Base-by-base conservation (phyloP, 2,888 invertebrate genomes). In the Lithophane leautieri region DNA sequence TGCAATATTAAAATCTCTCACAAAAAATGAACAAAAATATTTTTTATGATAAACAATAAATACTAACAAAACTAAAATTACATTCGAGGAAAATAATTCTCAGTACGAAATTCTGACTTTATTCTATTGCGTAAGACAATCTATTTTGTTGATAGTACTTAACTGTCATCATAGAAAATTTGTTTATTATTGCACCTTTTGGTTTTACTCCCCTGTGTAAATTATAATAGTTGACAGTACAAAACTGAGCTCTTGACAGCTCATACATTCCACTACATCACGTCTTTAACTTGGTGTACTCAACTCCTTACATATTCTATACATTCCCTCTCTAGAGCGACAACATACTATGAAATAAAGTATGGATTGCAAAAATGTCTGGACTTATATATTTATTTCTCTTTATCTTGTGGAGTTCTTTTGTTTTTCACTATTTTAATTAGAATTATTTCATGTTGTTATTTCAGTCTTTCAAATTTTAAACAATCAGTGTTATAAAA, bases 151-250 rank as follows among this genome's bases (percentile, higher is more conserved):
- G 47, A 47, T 12, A 16, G 78, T 78, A 65, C 52, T 25, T 54
- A 63, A 14, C 28, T 54, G 44, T 34, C 25, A 65, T 52, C 8
- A 14, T 42, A 22, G 34, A 52, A 62, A 7, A 50, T 14, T 0
- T 16, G 34, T 66, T 58, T 74, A 73, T 66, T 76, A 79, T 79
- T 83, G 85, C 75, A 83, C 74, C 76, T 66, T 79, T 77, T 76
- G 70, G 28, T 80, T 81, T 81, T 73, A 76, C 63, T 73, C 28
- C 67, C 71, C 70, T 66, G 50, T 81, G 74, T 86, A 84, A 42
- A 71, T 84, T 76, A 67, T 79, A 75, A 84, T 78, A 88, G 81
- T 78, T 82, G 85, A 82, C 87, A 86, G 86, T 87, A 87, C 79
- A 88, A 87, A 85, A 8, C 42, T 72, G 68, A 69, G 71, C 54